phyloP scores from a whole-genome alignment of 2,888 invertebrate genomes.

The Cryptops parisi region DNA sequence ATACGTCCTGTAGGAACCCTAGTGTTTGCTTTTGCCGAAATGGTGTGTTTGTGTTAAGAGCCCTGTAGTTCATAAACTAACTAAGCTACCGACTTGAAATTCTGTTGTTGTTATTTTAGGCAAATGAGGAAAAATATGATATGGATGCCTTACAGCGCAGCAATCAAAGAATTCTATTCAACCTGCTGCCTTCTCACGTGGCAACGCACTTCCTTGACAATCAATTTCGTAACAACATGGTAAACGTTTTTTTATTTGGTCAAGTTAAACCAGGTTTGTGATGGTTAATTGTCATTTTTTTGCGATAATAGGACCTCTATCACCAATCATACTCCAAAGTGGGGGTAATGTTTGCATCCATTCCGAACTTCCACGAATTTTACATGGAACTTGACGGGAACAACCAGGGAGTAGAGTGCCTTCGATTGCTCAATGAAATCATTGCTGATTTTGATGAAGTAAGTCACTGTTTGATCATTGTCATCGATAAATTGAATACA shows the following conservation, averaged over 20 bases:
- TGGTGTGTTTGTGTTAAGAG: too few species aligned
- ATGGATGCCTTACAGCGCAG: constrained; percentile 86
- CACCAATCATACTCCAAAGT: constrained; percentile 83
- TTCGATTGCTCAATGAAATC: constrained; percentile 75
- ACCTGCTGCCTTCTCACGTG: constrained; percentile 78
- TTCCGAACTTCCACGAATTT: constrained; percentile 88
- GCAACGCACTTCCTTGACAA: constrained; percentile 83
- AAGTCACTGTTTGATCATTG: constrained; percentile 20
- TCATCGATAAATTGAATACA: not conserved
- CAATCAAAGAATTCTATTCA: constrained; percentile 68
- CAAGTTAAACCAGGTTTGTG: not conserved
- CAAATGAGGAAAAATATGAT: constrained; percentile 77
- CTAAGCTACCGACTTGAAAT: too few species aligned
- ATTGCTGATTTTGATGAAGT: constrained; percentile 90
- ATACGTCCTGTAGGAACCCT: too few species aligned
- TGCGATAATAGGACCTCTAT: constrained; percentile 60
- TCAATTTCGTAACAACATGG: constrained; percentile 75
- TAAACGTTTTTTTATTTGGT: constrained; percentile 27
- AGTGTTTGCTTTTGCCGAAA: too few species aligned
- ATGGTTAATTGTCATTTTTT: constrained; percentile 19
- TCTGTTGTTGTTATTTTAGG: constrained; percentile 36
- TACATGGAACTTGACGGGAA: constrained; percentile 84
- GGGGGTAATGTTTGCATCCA: constrained; percentile 80
- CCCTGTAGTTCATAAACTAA: too few species aligned
- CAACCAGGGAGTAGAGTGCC: constrained; percentile 79